phyloP scores from a whole-genome alignment of 2,113 vertebrate species.

The Panthera leo region DNA sequence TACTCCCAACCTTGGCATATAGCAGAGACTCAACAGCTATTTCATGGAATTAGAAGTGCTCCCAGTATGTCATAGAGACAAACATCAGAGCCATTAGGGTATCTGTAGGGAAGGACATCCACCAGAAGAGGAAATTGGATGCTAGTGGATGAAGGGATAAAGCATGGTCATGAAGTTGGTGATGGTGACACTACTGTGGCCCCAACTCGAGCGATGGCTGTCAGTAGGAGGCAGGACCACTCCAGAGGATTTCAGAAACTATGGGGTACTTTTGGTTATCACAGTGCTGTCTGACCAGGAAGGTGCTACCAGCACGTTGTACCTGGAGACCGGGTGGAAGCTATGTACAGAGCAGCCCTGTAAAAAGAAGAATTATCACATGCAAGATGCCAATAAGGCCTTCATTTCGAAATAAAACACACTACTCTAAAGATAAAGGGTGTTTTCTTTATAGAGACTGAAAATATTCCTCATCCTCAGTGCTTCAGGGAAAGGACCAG shows the following conservation, averaged over 20 bases:
- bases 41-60: background rate
- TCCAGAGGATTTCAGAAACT: background rate
- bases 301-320: background rate
- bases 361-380: background rate
- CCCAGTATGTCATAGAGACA: background rate
- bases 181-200: background rate
- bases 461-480: background rate
- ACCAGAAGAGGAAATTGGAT: background rate
- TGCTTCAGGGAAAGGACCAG: background rate
- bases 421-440: background rate
- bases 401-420: background rate
- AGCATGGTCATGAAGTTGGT: background rate
- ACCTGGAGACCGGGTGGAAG: background rate
- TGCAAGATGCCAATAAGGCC: background rate
- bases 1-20: background rate
- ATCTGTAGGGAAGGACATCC: background rate
- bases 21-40: background rate
- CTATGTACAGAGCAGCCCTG: background rate
- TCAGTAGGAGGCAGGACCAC: background rate
- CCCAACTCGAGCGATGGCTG: background rate
- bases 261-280: background rate
- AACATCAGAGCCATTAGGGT: background rate
- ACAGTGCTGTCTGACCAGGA: no score
- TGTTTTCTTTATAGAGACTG: background rate
- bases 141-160: background rate